phyloP scores from a whole-genome alignment of 2,888 invertebrate species.

The Coleophora deauratella region DNA sequence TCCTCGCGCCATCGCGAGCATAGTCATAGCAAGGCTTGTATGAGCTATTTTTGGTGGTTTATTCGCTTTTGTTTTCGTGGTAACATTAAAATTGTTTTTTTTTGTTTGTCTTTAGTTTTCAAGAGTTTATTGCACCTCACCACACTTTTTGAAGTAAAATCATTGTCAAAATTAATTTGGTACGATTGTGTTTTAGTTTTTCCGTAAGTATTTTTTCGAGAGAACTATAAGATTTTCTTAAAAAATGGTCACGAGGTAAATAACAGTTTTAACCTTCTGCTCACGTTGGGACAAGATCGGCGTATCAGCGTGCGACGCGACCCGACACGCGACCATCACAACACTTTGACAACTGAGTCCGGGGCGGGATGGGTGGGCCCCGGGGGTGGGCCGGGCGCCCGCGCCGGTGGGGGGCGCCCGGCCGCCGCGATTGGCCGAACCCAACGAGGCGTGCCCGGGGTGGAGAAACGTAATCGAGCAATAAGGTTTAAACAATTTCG shows the following conservation, averaged over 20 bases:
- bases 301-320: slow-evolving; percentile 28
- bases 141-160: too few relatives aligned
- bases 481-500: slow-evolving; percentile 76
- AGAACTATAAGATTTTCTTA: too few relatives aligned
- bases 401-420: slow-evolving; percentile 33
- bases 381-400: slow-evolving; percentile 21
- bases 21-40: slow-evolving; percentile 67
- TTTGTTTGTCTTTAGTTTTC: too few relatives aligned
- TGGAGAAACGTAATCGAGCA: slow-evolving; percentile 73
- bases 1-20: slow-evolving; percentile 70
- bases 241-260: too few relatives aligned
- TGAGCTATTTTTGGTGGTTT: slow-evolving; percentile 1
- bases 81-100: too few relatives aligned
- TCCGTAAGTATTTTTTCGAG: too few relatives aligned
- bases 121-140: too few relatives aligned
- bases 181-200: too few relatives aligned
- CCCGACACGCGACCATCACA: slow-evolving; percentile 41
- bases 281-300: too few relatives aligned
- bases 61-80: too few relatives aligned
- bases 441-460: slow-evolving; percentile 65
- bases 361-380: background rate
- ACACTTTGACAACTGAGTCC: slow-evolving; percentile 34
- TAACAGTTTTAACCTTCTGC: too few relatives aligned
- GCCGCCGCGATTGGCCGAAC: slow-evolving; percentile 51
- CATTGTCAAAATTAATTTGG: too few relatives aligned